phyloP scores from a whole-genome alignment of 2,797 vertebrate genomes.

The Pseudocheirus occidentalis region DNA sequence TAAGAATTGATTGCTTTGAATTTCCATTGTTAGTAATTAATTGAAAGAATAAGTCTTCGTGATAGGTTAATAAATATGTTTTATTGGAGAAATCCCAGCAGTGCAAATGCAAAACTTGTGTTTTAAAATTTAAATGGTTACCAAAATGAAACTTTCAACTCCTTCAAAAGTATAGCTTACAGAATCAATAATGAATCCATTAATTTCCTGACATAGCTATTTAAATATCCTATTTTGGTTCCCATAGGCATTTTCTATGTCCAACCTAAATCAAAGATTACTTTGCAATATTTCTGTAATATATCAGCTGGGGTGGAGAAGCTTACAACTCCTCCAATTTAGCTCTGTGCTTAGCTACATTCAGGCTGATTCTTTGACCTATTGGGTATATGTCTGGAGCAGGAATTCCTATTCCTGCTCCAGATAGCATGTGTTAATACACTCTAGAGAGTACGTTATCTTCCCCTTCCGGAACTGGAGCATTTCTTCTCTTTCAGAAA shows the following conservation, averaged over 20 bases:
- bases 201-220: constrained; percentile 61
- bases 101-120: constrained; percentile 64
- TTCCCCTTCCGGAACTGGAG: neutral
- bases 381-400: neutral
- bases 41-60: constrained; percentile 70
- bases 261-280: constrained; percentile 55
- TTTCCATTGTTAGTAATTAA: constrained; percentile 73
- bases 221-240: constrained; percentile 50
- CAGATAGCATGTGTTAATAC: neutral
- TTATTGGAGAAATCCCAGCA: constrained; percentile 69
- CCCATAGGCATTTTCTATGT: constrained; percentile 26
- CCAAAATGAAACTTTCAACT: constrained; percentile 58
- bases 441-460: neutral
- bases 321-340: neutral
- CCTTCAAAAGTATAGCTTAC: constrained; percentile 51
- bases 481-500: neutral
- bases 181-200: constrained; percentile 67
- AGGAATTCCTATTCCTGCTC: neutral
- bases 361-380: neutral
- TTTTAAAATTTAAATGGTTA: constrained; percentile 74
- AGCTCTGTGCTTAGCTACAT: neutral
- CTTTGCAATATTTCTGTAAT: constrained; percentile 1
- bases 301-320: neutral
- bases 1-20: constrained; percentile 66
- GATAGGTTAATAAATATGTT: constrained; percentile 75